Evolutionary conservation across 2,113 vertebrate species (phyloP), one percentile per base, ranked within the genome.

Genomic region (Rhipidura dahli): DNA sequence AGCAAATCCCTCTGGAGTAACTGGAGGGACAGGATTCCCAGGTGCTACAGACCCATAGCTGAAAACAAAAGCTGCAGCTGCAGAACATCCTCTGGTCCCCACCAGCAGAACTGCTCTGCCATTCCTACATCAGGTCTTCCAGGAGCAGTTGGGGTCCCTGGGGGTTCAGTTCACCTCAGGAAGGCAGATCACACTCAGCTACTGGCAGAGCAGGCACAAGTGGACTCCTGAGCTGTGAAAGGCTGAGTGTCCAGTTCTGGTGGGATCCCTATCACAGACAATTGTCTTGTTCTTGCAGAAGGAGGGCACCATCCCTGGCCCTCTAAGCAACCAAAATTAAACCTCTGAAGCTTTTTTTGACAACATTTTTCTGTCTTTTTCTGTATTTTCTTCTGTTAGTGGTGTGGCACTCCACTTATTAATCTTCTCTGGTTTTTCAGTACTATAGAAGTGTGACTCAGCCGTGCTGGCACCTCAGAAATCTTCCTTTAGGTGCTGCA

Each of bases 131-230:
- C 4, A 5, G 30, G 28, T 45, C 15, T 49, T 28, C 83, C 33
- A 40, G 31, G 26, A 47, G 26, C 17, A 11, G 28, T 2, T 40
- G 68, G 56, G 40, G n/a, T 22, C 60, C 64, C 75, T 35, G 40
- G 35, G 53, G 18, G 15, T 40, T 60, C 63, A 59, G 0, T 4
- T 47, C n/a, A 16, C 14, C 47, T 42, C 4, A 1, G 1, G 15
- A 66, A 51, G 15, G 60, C 0, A 0, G 27, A 35, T 28, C 10
- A 3, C 13, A 7, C 31, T 9, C 49, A 64, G 59, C 33, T 39
- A 3, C 31, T 7, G 27, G 47, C 66, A 57, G 26, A 70, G 17
- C 5, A 44, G 61, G 37, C 33, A 50, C n/a, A 8, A 37, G 5
- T 2, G 31, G 26, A 16, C 15, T 69, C 39, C 51, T 19, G 44